phyloP scores from a whole-genome alignment of 30 jellyfish, hydroid and myxozoan species.

The Mastigias papua region DNA sequence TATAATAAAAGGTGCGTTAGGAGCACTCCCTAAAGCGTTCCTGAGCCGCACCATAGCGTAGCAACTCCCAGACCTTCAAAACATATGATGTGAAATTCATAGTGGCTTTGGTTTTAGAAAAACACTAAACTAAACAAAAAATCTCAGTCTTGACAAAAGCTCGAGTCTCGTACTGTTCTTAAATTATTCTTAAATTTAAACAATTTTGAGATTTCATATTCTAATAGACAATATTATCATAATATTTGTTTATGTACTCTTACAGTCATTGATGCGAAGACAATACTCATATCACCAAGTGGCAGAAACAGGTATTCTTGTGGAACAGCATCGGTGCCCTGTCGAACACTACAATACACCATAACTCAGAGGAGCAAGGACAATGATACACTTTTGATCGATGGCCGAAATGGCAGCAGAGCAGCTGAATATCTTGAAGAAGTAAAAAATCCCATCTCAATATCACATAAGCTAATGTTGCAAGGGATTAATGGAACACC shows the following conservation, averaged over 20 bases:
- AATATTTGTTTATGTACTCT: neutral
- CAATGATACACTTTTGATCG: slow-evolving; percentile 10
- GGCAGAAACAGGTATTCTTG: slow-evolving; percentile 35
- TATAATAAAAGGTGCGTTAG: too few species aligned
- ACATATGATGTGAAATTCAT: too few species aligned
- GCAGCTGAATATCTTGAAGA: slow-evolving; percentile 21
- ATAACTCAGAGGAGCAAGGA: neutral
- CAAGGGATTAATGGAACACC: slow-evolving; percentile 33
- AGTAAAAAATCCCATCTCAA: neutral
- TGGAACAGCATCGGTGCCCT: slow-evolving; percentile 25
- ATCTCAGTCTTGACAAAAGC: too few species aligned
- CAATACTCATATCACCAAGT: slow-evolving; percentile 14
- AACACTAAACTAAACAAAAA: too few species aligned
- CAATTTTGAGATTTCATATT: too few species aligned
- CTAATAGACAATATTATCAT: neutral
- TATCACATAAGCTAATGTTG: neutral
- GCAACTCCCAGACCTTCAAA: too few species aligned
- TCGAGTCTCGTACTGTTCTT: too few species aligned
- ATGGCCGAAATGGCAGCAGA: slow-evolving; percentile 37
- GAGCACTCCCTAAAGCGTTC: too few species aligned
- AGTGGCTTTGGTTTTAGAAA: too few species aligned
- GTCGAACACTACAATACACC: slow-evolving; percentile 14
- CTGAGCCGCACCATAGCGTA: too few species aligned
- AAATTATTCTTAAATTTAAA: too few species aligned
- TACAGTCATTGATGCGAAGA: neutral